Percentiles rank a stretch among this genome's conserved stretches.
Evolutionary conservation across 2,888 invertebrate species (phyloP).

Genomic region (Heteropelma amictum): DNA sequence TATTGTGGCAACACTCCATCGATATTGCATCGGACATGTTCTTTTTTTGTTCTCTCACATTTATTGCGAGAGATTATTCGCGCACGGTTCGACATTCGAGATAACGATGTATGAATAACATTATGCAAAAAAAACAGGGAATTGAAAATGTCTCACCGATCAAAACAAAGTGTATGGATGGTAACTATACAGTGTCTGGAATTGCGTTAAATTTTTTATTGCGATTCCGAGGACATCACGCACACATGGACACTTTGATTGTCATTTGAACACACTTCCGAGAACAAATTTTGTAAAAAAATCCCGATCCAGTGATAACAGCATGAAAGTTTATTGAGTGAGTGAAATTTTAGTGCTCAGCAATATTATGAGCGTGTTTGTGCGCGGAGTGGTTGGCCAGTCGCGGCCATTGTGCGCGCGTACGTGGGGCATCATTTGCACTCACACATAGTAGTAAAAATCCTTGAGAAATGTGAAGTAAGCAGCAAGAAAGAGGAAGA

Average conservation of each 20-base stretch:
- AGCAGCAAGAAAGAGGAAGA: too few relatives aligned
- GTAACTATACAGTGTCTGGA: background rate
- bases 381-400: too few relatives aligned
- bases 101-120: background rate
- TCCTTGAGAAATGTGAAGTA: too few relatives aligned
- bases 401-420: too few relatives aligned
- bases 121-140: background rate
- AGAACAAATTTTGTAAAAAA: background rate
- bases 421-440: too few relatives aligned
- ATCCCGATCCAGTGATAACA: background rate
- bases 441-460: too few relatives aligned
- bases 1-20: too few relatives aligned
- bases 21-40: conserved; percentile 11
- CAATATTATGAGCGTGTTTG: too few relatives aligned
- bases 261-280: background rate
- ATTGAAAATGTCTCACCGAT: conserved; percentile 7
- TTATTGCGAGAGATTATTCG: background rate
- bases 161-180: background rate
- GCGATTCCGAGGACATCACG: too few relatives aligned
- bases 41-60: background rate
- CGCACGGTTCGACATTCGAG: background rate
- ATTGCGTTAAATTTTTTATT: too few relatives aligned
- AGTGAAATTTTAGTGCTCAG: too few relatives aligned
- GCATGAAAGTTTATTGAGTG: background rate
- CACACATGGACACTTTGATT: background rate